Conservation (phyloP, 2,113 vertebrate genomes). For the Dendrocopos noguchii region DNA sequence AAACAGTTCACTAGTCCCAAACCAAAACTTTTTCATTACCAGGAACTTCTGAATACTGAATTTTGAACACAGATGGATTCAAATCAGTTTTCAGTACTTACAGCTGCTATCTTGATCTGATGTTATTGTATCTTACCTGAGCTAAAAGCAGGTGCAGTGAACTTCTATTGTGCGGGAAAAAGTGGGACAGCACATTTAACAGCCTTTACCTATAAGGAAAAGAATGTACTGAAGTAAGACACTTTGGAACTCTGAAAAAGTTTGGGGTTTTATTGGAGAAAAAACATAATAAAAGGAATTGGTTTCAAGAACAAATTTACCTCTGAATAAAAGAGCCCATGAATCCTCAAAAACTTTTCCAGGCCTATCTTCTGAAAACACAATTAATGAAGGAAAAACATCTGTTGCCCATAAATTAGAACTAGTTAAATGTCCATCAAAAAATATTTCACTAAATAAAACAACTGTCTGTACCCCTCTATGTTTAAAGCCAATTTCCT, state of each 20-base stretch:
- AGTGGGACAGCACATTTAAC: accelerated
- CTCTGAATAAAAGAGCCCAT: not conserved
- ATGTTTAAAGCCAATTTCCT: not conserved
- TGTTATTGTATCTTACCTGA: not conserved
- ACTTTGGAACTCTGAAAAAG: not conserved
- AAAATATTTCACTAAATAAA: conserved; percentile 23
- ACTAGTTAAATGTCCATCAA: not conserved
- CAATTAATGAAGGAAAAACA: not conserved
- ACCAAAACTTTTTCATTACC: not conserved
- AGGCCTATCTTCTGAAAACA: conserved; percentile 6
- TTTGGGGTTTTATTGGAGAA: too few relatives aligned
- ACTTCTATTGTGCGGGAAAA: not conserved
- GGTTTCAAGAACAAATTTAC: not conserved
- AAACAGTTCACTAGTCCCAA: not conserved
- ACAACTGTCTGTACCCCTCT: not conserved
- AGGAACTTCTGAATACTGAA: not conserved
- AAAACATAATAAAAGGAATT: not conserved
- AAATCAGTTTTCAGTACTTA: not conserved
- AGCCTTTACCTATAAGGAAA: not conserved
- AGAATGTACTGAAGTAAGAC: not conserved
- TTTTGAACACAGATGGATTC: not conserved
- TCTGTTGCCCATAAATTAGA: not conserved
- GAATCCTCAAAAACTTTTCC: not conserved
- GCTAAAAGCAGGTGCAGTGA: not conserved
- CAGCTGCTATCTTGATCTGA: not conserved